Conservation (phyloP, 2,113 vertebrate species). For the Daphoenositta chrysoptera region DNA sequence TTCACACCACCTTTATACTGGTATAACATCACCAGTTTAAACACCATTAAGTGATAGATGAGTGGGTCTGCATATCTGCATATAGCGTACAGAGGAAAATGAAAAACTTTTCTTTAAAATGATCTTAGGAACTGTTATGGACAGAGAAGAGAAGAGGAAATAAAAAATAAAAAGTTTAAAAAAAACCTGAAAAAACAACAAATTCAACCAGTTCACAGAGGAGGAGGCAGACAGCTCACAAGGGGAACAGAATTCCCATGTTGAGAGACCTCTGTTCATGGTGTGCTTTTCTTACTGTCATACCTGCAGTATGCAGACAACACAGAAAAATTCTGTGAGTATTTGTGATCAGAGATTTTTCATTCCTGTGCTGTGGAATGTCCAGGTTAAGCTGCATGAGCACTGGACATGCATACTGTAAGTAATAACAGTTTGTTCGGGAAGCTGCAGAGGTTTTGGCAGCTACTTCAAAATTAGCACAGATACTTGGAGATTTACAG, state of each 20-base stretch:
- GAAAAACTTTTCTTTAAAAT: background rate
- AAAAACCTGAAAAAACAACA: accelerated
- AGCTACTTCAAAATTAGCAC: background rate
- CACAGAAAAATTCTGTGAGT: background rate
- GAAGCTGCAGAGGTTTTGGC: background rate
- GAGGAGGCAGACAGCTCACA: accelerated
- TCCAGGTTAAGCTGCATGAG: background rate
- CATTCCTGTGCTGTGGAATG: background rate
- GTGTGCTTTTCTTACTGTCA: background rate
- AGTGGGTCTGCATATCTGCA: background rate
- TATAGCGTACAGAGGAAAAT: background rate
- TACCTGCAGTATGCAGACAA: background rate
- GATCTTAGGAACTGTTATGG: background rate
- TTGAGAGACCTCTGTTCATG: background rate
- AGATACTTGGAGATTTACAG: background rate
- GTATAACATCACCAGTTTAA: background rate
- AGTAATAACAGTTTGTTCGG: background rate
- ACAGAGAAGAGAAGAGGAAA: background rate
- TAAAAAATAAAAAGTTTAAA: background rate
- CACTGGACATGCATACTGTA: accelerated
- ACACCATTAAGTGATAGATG: background rate
- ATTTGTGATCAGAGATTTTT: background rate
- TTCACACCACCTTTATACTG: conserved; percentile 43
- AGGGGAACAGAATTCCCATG: background rate
- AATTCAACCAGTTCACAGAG: background rate